These are phyloP conservation scores for Enteromius afrohamiltoni DNA, from an alignment of 2,797 vertebrate genomes.

Conservation along the genomic window DNA sequence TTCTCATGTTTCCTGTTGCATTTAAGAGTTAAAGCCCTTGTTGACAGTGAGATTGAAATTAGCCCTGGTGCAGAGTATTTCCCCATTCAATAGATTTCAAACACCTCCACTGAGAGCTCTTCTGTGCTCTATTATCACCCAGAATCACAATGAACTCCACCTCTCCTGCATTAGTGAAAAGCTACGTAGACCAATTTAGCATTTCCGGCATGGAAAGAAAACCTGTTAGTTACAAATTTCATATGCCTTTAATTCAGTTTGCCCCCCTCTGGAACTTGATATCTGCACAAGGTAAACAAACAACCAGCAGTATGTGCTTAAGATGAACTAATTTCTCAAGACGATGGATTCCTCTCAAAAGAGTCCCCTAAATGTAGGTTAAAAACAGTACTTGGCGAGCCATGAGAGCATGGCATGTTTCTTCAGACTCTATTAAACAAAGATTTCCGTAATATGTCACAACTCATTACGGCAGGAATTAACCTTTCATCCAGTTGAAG, in stretches of 20 bases:
- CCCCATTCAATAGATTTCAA: conserved; percentile 43
- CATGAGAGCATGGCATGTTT: not conserved
- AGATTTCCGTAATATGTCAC: not conserved
- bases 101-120: conserved; percentile 47
- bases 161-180: conserved; percentile 60
- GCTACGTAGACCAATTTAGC: conserved; percentile 62
- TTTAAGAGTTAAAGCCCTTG: conserved; percentile 38
- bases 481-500: not conserved
- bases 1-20: conserved; percentile 31
- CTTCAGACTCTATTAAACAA: not conserved
- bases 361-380: conserved; percentile 2
- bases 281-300: conserved; percentile 24
- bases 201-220: not conserved
- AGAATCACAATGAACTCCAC: conserved; percentile 60
- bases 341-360: conserved; percentile 6
- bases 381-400: not conserved
- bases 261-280: not conserved
- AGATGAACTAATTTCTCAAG: conserved; percentile 20
- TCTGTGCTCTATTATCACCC: conserved; percentile 37
- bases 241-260: conserved; percentile 33
- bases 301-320: not conserved
- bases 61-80: conserved; percentile 41
- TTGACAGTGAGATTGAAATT: conserved; percentile 43
- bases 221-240: not conserved
- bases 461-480: not conserved